Evolutionary conservation across 2,113 vertebrate genomes (phyloP).

Genomic region (Telmatochromis sp.): DNA sequence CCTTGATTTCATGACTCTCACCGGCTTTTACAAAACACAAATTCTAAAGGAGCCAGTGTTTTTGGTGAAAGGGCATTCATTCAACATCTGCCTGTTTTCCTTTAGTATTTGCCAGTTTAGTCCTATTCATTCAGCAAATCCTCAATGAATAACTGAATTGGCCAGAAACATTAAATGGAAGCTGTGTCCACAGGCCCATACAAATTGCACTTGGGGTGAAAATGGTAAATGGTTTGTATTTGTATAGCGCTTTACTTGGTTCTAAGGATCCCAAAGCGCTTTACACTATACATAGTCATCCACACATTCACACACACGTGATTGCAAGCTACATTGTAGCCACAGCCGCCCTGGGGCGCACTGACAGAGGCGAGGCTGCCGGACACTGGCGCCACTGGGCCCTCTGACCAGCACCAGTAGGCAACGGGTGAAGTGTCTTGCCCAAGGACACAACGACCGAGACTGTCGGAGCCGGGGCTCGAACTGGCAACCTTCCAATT

Average conservation of each 20-base stretch:
- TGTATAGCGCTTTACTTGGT: background rate
- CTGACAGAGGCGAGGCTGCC: background rate
- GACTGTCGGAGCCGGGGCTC: rapidly evolving
- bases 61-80: background rate
- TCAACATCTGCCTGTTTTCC: background rate
- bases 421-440: background rate
- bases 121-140: background rate
- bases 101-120: background rate
- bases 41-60: background rate
- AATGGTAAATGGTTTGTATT: background rate
- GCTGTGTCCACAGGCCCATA: background rate
- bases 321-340: rapidly evolving
- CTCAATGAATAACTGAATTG: background rate
- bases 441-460: rapidly evolving
- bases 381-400: rapidly evolving
- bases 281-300: background rate
- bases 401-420: rapidly evolving
- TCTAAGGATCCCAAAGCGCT: background rate
- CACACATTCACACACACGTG: rapidly evolving
- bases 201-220: background rate
- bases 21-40: background rate
- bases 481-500: rapidly evolving
- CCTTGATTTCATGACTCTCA: background rate
- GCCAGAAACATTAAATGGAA: background rate
- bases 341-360: rapidly evolving